Conservation (phyloP, 2,113 vertebrate genomes). For the Megaceryle torquata region DNA sequence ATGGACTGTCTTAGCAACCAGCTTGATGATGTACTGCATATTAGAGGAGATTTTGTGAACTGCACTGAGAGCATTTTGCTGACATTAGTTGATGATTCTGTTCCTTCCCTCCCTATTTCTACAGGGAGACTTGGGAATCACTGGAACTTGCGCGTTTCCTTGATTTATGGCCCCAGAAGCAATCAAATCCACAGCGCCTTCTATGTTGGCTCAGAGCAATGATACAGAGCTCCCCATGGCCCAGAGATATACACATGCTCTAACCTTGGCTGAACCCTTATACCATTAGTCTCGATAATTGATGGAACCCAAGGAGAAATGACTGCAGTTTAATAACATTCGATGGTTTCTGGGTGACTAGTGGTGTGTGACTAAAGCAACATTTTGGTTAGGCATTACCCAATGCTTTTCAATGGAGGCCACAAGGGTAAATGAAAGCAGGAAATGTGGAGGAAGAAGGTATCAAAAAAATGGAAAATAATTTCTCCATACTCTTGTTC, state of each 20-base stretch:
- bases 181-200: constrained; percentile 1
- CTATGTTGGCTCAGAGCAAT: constrained; percentile 13
- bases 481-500: background rate
- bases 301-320: constrained; percentile 43
- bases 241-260: constrained; percentile 18
- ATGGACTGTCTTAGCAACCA: background rate
- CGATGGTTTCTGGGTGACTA: constrained; percentile 55
- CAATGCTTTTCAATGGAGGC: background rate
- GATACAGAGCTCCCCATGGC: constrained; percentile 39
- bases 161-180: constrained; percentile 18
- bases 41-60: background rate
- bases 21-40: background rate
- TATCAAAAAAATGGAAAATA: background rate
- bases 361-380: constrained; percentile 68
- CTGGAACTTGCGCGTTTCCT: background rate
- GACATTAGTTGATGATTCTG: background rate
- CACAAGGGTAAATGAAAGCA: constrained; percentile 8
- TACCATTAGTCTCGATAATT: constrained; percentile 48
- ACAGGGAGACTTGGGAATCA: background rate
- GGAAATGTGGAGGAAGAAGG: constrained; percentile 11
- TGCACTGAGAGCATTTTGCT: background rate
- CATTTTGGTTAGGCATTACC: constrained; percentile 41
- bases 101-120: background rate
- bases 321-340: constrained; percentile 62
- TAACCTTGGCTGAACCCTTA: constrained; percentile 66